phyloP scores from a whole-genome alignment of 92 coral and sea anemone genomes.

The Blastomussa wellsi region DNA sequence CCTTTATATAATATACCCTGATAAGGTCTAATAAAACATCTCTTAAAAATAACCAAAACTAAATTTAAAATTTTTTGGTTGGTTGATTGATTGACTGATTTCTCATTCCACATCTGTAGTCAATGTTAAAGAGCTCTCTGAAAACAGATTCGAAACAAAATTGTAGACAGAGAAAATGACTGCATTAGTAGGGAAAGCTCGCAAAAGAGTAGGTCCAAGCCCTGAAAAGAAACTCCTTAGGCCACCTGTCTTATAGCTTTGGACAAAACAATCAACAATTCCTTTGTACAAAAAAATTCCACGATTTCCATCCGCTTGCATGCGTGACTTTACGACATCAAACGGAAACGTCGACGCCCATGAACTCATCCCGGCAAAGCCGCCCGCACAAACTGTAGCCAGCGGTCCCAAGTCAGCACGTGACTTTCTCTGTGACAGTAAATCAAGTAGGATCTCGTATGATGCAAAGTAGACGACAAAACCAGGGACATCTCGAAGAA shows the following conservation, averaged over 20 bases:
- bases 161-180: conserved; percentile 74
- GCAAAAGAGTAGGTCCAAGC: conserved; percentile 74
- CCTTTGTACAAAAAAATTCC: conserved; percentile 78
- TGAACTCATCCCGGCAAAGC: conserved; percentile 83
- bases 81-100: not conserved
- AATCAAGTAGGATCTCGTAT: conserved; percentile 72
- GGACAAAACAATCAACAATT: conserved; percentile 70
- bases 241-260: conserved; percentile 82
- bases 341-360: conserved; percentile 90
- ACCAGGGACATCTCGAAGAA: conserved; percentile 86
- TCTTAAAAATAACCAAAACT: too few relatives aligned
- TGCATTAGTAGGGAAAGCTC: conserved; percentile 92
- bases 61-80: not conserved
- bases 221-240: conserved; percentile 74
- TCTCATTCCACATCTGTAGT: not conserved
- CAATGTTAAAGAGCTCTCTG: not conserved
- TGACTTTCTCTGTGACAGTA: conserved; percentile 48
- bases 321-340: conserved; percentile 88
- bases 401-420: conserved; percentile 57
- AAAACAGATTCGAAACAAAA: conserved; percentile 17
- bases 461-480: conserved; percentile 80
- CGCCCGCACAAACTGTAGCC: conserved; percentile 78
- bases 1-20: too few relatives aligned
- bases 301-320: conserved; percentile 89
- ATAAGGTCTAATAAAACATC: too few relatives aligned